Percentiles rank a stretch among this genome's conserved stretches.
Evolutionary conservation across 2,113 vertebrate genomes (phyloP).

Genomic region (Nothobranchius furzeri): DNA sequence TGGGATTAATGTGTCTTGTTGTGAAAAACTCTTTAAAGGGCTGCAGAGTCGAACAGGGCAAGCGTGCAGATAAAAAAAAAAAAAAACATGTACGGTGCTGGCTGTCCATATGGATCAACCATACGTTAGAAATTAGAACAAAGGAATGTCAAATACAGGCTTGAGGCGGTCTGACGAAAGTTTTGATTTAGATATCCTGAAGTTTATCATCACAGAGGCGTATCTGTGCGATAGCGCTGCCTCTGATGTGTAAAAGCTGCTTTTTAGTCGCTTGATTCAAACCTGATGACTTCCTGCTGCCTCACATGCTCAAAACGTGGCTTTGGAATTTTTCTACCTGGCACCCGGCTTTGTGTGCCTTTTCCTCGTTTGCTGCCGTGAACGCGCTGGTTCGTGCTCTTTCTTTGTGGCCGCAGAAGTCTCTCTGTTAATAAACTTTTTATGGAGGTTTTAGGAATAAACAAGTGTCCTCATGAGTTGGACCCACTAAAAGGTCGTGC

Average conservation of each 20-base stretch:
- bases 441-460: slow-evolving; percentile 68
- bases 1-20: slow-evolving; percentile 66
- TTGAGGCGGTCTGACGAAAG: slow-evolving; percentile 19
- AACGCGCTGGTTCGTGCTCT: slow-evolving; percentile 50
- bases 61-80: slow-evolving; percentile 16
- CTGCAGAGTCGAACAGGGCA: slow-evolving; percentile 39
- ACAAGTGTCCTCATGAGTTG: slow-evolving; percentile 74
- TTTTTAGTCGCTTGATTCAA: slow-evolving; percentile 21
- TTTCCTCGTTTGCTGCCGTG: slow-evolving; percentile 11
- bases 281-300: slow-evolving; percentile 26
- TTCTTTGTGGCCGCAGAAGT: slow-evolving; percentile 50
- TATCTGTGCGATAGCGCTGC: slow-evolving; percentile 6
- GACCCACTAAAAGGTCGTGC: slow-evolving; percentile 62
- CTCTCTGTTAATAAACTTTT: slow-evolving; percentile 69
- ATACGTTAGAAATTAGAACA: slow-evolving; percentile 2
- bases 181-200: slow-evolving; percentile 23
- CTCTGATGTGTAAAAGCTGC: background rate
- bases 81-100: slow-evolving; percentile 1
- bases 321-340: background rate
- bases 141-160: slow-evolving; percentile 21
- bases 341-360: too few relatives aligned
- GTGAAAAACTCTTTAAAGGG: slow-evolving; percentile 67
- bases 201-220: slow-evolving; percentile 5
- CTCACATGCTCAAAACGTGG: slow-evolving; percentile 32
- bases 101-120: background rate